Base-by-base conservation (phyloP, 2,113 vertebrate species). In the Catharus fuscescens region DNA sequence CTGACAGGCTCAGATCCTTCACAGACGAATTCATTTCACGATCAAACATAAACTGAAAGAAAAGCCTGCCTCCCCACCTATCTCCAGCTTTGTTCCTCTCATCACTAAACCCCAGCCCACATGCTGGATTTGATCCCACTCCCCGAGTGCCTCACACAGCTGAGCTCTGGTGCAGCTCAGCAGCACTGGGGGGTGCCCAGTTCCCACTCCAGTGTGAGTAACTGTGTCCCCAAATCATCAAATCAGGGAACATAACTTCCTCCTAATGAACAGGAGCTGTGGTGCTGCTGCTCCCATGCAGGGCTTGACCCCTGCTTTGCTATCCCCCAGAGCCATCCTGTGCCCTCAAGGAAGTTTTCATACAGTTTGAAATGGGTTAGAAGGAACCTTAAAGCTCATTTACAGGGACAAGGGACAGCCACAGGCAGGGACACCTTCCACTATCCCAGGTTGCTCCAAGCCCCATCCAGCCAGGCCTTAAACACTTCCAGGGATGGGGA, bases 91-190 rank as follows among this genome's bases (percentile, higher is more conserved):
- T 36, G 34, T 36, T 36, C 34, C 34, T 36, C 34, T 34, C 34
- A 36, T 36, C 34, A 36, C 34, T 36, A 36, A 36, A 36, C 34
- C 34, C 34, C 34, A 36, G 34, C 34, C 34, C 34, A 36, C 34
- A 36, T 36, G 34, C 34, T 36, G 34, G 34, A 36, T 36, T 36
- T 36, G 34, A 8, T 31, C 36, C 18, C 1, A 53, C 9, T 15
- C n/a, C n/a, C 40, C 0, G 0, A 12, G 28, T 45, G 36, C 23
- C 36, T 24, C 8, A 2, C 8, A 3, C 4, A 18, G 31, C 73
- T 72, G 73, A 69, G 82, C 50, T 32, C 79, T 40, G 79, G 7
- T 18, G 4, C 82, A 87, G 80, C 88, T 67, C 80, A 81, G 83
- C 59, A 29, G 44, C 57, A 23, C 6, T 2, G 67, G 31, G 60